Evolutionary conservation across 2,797 vertebrate genomes (phyloP).

Genomic region (Pyrocephalus nanus): DNA sequence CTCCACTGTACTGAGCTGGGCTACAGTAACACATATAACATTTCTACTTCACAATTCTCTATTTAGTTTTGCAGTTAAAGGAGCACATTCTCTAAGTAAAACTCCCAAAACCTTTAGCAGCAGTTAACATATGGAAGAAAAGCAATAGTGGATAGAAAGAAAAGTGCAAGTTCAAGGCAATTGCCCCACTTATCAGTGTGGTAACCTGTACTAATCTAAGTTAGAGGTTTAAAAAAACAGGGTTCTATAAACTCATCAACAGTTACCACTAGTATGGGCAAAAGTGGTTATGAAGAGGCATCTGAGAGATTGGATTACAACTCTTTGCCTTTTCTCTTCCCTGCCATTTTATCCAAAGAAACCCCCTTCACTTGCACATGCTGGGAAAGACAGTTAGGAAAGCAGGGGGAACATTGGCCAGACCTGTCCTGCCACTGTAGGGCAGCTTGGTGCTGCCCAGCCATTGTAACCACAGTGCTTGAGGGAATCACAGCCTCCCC

Average conservation of each 20-base stretch:
- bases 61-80: background rate
- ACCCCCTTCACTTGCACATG: accelerated
- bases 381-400: background rate
- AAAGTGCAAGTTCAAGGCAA: background rate
- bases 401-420: accelerated
- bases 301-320: background rate
- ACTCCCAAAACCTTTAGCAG: background rate
- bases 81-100: background rate
- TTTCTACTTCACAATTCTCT: background rate
- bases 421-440: background rate
- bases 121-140: background rate
- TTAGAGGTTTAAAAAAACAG: background rate
- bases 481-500: background rate
- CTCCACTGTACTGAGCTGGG: background rate
- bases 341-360: background rate
- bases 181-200: background rate
- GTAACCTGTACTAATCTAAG: background rate
- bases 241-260: background rate
- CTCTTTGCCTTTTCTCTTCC: background rate
- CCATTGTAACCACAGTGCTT: background rate
- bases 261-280: background rate
- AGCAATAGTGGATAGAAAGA: background rate
- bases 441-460: background rate
- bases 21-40: background rate
- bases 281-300: background rate